Base-by-base conservation (phyloP, 2,888 invertebrate species). In the Patella ulyssiponensis region DNA sequence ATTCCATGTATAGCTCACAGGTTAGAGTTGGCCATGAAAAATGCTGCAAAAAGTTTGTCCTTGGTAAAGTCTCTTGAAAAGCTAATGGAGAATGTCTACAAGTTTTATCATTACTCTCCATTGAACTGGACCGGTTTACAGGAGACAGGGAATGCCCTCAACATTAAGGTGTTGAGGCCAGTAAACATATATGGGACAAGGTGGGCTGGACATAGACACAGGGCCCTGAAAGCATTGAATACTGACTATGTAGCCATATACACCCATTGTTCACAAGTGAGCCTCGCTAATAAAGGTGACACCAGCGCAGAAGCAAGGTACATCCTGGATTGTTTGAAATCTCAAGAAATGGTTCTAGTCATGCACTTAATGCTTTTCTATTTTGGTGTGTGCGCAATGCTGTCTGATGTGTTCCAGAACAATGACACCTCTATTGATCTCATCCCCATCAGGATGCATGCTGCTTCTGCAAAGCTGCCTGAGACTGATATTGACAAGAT, bases 101-200 rank as follows among this genome's bases (percentile, higher is more conserved):
- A 74, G 52, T 74, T 20, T 69, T 74, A 69, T 23, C 74, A 69
- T 17, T 74, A 74, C 51, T 74, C 74, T 64, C 74, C 74, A 64
- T 69, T 53, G 44, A 74, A 74, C 69, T 74, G 74, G 74, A 74
- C 74, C 58, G 74, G 69, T 54, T 53, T 73, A 53, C 54, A 73
- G 56, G 73, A 73, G 33, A 56, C 73, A 56, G 73, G 73, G 53
- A 56, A 56, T 12, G 74, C 74, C 27, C 53, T 54, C 9, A 33
- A 33, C 69, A 52, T 74, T 51, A 74, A 74, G 51, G 58, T 74
- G 9, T 33, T 54, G 44, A 44, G 44, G 44, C 44, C 44, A 44
- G 44, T 44, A 44, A 44, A 44, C 44, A 44, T 23, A 69, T 74
- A 53, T 74, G 74, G 58, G 15, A 74, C 56, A 56, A 74, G 58